phyloP scores from a whole-genome alignment of 2,797 vertebrate genomes.

The Phoxinus dragarum region DNA sequence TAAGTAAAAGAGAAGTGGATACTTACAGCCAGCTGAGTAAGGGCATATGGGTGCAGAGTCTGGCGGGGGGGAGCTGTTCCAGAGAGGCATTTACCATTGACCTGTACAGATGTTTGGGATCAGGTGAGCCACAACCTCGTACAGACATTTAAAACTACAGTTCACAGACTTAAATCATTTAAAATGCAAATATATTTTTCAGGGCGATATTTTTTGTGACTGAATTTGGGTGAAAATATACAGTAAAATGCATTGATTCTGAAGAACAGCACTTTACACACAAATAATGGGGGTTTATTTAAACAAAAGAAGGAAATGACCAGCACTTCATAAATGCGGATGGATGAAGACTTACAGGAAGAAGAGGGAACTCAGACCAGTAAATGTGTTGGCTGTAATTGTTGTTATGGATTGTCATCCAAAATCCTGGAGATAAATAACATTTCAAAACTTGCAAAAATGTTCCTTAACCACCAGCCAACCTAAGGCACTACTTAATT shows the following conservation, averaged over 20 bases:
- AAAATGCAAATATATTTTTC: background rate
- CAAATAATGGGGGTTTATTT: background rate
- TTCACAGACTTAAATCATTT: background rate
- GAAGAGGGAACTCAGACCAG: slow-evolving; percentile 68
- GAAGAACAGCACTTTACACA: background rate
- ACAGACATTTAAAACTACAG: background rate
- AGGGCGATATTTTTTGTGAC: background rate
- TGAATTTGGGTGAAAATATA: background rate
- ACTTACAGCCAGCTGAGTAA: slow-evolving; percentile 74
- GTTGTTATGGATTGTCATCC: slow-evolving; percentile 73
- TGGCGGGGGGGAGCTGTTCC: slow-evolving; percentile 66
- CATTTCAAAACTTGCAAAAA: background rate
- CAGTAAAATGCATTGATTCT: background rate
- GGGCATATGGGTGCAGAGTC: slow-evolving; percentile 71
- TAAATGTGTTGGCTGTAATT: slow-evolving; percentile 70
- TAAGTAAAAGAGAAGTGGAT: background rate
- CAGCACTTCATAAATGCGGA: background rate
- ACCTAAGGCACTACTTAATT: background rate
- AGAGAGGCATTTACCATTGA: slow-evolving; percentile 74
- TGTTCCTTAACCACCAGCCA: background rate
- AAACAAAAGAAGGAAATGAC: background rate
- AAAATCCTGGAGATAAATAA: slow-evolving; percentile 67
- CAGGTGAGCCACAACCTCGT: background rate
- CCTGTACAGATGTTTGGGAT: slow-evolving; percentile 62
- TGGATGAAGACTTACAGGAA: slow-evolving; percentile 70